Evolutionary conservation across 2,113 vertebrate genomes (phyloP).

Genomic region (Pelvicachromis taeniatus): DNA sequence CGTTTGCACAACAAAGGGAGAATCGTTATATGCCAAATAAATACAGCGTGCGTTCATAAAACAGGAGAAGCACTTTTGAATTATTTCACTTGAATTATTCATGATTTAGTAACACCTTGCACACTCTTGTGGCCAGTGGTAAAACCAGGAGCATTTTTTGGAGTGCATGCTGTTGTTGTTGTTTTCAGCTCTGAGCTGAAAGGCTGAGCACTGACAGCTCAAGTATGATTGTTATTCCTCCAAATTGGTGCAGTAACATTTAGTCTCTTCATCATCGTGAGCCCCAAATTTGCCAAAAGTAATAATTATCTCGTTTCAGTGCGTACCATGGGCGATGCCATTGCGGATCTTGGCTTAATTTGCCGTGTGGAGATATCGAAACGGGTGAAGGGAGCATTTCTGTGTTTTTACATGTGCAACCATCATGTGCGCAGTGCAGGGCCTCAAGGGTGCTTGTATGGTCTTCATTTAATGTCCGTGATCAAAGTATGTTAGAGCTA

Average conservation of each 20-base stretch:
- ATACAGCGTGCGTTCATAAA: slow-evolving; percentile 23
- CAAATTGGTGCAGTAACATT: not conserved
- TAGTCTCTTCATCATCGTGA: not conserved
- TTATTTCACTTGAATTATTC: slow-evolving; percentile 43
- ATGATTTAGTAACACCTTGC: slow-evolving; percentile 19
- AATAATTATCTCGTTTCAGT: not conserved
- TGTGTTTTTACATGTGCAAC: not conserved
- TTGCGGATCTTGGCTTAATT: not conserved
- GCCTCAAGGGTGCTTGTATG: not conserved
- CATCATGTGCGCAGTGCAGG: not conserved
- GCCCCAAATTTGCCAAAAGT: not conserved
- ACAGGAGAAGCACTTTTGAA: not conserved
- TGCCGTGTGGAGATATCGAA: not conserved
- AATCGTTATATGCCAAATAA: slow-evolving; percentile 19
- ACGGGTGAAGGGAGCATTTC: not conserved
- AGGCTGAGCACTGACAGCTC: slow-evolving; percentile 7
- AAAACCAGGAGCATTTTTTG: not conserved
- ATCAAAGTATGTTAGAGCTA: slow-evolving; percentile 38
- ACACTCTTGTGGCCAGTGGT: slow-evolving; percentile 4
- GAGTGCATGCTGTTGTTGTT: not conserved
- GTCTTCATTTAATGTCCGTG: slow-evolving; percentile 10
- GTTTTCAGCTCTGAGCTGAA: slow-evolving; percentile 8
- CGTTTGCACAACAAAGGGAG: slow-evolving; percentile 56
- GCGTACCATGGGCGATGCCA: not conserved
- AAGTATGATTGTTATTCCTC: slow-evolving; percentile 13